Base-by-base conservation (phyloP, 2,888 invertebrate genomes). In the Drosophila macrospina region DNA sequence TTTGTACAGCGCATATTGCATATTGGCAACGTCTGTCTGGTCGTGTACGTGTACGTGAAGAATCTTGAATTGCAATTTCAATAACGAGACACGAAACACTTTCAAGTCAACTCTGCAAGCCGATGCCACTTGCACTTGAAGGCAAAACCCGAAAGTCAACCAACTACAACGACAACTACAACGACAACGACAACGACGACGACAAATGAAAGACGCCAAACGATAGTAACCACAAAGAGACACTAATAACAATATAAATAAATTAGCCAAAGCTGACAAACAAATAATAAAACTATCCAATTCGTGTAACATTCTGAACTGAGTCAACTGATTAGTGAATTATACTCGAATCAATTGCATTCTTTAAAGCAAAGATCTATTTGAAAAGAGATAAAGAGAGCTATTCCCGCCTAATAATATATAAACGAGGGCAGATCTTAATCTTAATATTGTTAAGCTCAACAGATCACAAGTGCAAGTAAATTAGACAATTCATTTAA, bases 41-140 rank as follows among this genome's bases (percentile, higher is more conserved):
- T 47, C 16, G 24, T 39, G 71, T 54, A 73, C 83, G 86, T 74
- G 87, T 74, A 79, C 83, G 83, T 84, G 83, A 82, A 74, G 86
- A 87, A 87, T 85, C 87, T 78, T 87, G 72, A 80, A 81, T 85
- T 87, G 85, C 87, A 86, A 78, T 81, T 85, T 79, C 77, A 86
- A 88, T 81, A 84, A 86, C 83, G 66, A 82, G 87, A 83, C 87
- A 87, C 88, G 80, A 74, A 84, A 87, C 74, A 83, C 82, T 87
- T 85, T 72, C 75, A 85, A 76, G 87, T 82, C 72, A 62, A 68
- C 55, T 61, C 67, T 63, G 78, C 65, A 71, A 86, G 30, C 52
- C 64, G 85, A 81, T 77, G 68, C 83, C 69, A 64, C 61, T 77
- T 77, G 71, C 81, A 74, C 74, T 80, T 79, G 81, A 81, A 78